Evolutionary conservation across 2,797 vertebrate genomes (phyloP), one percentile per base, ranked within the genome.

Genomic region (Enteromius unitaeniatus): DNA sequence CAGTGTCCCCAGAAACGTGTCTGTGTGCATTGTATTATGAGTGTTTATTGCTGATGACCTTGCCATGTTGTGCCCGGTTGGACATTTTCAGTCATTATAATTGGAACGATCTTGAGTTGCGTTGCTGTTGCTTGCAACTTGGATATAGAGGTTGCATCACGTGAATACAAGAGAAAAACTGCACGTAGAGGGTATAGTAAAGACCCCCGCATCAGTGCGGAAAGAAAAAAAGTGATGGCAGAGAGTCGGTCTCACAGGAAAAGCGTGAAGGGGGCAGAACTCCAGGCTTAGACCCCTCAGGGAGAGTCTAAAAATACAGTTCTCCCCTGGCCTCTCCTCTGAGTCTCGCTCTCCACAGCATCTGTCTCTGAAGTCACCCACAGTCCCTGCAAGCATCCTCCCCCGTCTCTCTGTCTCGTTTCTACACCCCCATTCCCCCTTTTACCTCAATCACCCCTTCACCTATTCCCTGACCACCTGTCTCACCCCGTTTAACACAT

Each of bases 271-370:
- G 81, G 72, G 83, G n/a, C 78, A 53, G 64, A 58, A 70, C 88
- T 88, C 74, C 65, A 84, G 87, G 88, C 88, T 88, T 65, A 82
- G 68, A 85, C 85, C 86, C 87, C 87, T 87, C 69, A 83, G 87
- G 87, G 87, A 88, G 75, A 87, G 78, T 80, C 88, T 91, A 91
- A 91, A 91, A 89, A 91, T 91, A 91, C 70, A 68, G 78, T 69
- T 81, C 77, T 88, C 87, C 74, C 81, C 82, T 69, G 79, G 81
- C 84, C 84, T 79, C 82, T 83, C 82, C 84, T 72, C 80, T 49
- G 81, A 84, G 86, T 82, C 87, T 86, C 81, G 72, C 84, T 84
- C 87, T 86, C 81, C 81, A 74, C 76, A 82, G 85, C 85, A 84
- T 89, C 78, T 82, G 83, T 75, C 78, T 85, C 70, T 86, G 49